These are phyloP conservation scores for Bovichtus diacanthus DNA, from an alignment of 2,797 vertebrate species.

Conservation along the genomic window DNA sequence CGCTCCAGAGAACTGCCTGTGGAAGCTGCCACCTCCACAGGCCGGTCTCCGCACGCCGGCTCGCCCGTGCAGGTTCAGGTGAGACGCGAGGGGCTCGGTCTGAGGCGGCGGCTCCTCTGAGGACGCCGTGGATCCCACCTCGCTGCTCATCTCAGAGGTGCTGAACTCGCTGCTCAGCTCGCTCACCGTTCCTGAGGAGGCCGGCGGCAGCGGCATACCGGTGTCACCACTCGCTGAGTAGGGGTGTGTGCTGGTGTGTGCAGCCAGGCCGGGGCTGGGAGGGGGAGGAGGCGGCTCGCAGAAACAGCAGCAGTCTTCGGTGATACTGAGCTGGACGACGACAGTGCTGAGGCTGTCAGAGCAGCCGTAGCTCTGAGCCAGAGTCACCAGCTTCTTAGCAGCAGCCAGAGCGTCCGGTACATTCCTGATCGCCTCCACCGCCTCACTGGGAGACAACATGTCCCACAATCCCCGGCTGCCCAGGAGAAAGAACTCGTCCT, in stretches of 20 bases:
- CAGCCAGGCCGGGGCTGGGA: constrained; percentile 87
- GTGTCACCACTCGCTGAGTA: constrained; percentile 27
- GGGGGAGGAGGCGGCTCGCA: constrained; percentile 89
- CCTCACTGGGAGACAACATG: constrained; percentile 89
- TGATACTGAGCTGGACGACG: constrained; percentile 94
- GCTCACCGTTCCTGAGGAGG: constrained; percentile 88
- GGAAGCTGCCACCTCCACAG: constrained; percentile 82
- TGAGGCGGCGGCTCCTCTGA: constrained; percentile 90
- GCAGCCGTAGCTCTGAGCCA: constrained; percentile 97
- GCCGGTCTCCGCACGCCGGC: constrained; percentile 24
- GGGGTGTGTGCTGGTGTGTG: constrained; percentile 50
- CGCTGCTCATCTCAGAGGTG: constrained; percentile 97
- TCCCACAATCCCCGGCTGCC: constrained; percentile 96
- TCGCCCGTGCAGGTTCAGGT: constrained; percentile 48
- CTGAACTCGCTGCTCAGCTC: constrained; percentile 98
- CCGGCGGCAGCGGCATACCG: constrained; percentile 80
- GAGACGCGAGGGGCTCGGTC: constrained; percentile 45
- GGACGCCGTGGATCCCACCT: constrained; percentile 96
- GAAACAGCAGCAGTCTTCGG: constrained; percentile 96
- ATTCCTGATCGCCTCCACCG: constrained; percentile 91
- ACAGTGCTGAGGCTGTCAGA: constrained; percentile 94
- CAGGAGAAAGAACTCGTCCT: constrained; percentile 96
- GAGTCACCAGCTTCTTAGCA: constrained; percentile 95
- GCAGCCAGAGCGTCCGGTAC: constrained; percentile 93
- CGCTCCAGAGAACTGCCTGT: constrained; percentile 93